Evolutionary conservation across 2,888 invertebrate genomes (phyloP).

Genomic region (Drosophila limbata): DNA sequence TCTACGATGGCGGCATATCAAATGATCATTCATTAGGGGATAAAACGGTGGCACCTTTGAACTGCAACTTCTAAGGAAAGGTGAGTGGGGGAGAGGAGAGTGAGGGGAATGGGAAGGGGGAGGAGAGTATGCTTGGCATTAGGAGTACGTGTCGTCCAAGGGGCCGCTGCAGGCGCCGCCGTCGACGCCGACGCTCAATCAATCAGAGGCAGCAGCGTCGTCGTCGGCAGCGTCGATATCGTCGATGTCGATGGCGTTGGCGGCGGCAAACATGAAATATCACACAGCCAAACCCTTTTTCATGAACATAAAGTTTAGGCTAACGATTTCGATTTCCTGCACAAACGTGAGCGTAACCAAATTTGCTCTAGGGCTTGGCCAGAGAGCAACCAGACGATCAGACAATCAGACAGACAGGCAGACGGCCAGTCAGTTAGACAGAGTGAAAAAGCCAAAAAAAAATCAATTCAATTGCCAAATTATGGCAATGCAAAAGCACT

Average conservation of each 20-base stretch:
- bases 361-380: conserved; percentile 78
- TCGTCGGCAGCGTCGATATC: conserved; percentile 29
- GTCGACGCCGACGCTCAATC: conserved; percentile 59
- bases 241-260: conserved; percentile 56
- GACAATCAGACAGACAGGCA: background rate
- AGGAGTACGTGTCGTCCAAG: conserved; percentile 62
- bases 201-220: conserved; percentile 57
- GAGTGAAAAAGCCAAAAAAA: conserved; percentile 30
- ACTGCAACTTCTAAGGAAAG: conserved; percentile 53
- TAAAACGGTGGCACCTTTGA: conserved; percentile 73
- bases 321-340: conserved; percentile 73
- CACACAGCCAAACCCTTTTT: conserved; percentile 77
- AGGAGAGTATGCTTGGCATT: conserved; percentile 21
- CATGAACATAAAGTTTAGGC: conserved; percentile 68
- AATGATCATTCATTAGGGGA: conserved; percentile 65
- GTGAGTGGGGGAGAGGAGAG: conserved; percentile 3
- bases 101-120: background rate
- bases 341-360: conserved; percentile 82
- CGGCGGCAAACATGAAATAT: conserved; percentile 80
- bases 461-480: conserved; percentile 79
- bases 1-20: conserved; percentile 60
- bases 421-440: conserved; percentile 1
- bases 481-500: conserved; percentile 67
- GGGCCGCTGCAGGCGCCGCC: conserved; percentile 55
- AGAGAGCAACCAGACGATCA: conserved; percentile 11